These are phyloP conservation scores for Sphenodon punctatus DNA, from an alignment of 2,797 vertebrate genomes.

Conservation along the genomic window DNA sequence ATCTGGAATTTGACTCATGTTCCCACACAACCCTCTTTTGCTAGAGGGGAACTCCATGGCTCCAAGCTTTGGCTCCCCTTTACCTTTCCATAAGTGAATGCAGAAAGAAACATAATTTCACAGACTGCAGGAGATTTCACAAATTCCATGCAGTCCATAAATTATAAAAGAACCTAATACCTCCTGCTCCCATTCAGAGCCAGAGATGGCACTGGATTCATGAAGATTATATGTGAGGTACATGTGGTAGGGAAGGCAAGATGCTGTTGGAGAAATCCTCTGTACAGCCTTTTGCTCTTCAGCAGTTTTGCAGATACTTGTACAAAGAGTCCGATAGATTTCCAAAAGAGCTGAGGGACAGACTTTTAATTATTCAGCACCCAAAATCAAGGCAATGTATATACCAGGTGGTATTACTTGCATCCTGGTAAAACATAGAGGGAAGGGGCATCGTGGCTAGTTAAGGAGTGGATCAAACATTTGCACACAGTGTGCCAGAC, in stretches of 20 bases:
- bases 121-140: no score
- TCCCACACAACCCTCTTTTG: no score
- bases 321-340: accelerated
- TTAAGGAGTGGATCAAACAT: not conserved
- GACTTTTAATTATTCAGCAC: not conserved
- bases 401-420: not conserved
- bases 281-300: not conserved
- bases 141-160: no score
- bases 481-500: not conserved
- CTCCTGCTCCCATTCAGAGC: not conserved
- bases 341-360: not conserved
- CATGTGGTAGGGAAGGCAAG: not conserved
- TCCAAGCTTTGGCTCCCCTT: no score
- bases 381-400: not conserved
- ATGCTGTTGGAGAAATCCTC: not conserved
- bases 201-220: not conserved
- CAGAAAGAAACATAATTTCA: no score
- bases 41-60: no score
- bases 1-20: no score
- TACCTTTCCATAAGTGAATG: no score
- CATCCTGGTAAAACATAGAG: not conserved
- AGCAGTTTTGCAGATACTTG: not conserved
- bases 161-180: no score
- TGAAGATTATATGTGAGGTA: not conserved
- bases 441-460: not conserved